Conservation (phyloP, 2,113 vertebrate genomes). For the Neodontobutis hainanensis region DNA sequence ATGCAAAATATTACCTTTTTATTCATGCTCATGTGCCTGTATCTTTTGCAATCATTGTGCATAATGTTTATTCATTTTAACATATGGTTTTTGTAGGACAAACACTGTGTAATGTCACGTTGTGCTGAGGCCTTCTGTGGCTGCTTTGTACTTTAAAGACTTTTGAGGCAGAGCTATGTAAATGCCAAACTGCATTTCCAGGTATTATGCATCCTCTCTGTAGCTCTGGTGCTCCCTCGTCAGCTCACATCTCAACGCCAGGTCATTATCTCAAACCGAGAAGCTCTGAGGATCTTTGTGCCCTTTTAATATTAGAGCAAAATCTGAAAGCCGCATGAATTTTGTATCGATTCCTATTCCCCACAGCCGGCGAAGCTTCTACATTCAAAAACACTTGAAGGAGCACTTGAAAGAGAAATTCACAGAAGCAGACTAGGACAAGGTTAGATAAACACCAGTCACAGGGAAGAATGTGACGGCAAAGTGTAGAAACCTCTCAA, state of each 20-base stretch:
- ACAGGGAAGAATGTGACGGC: not conserved
- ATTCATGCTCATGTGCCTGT: no score
- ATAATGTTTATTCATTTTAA: no score
- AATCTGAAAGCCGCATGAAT: slow-evolving; percentile 50
- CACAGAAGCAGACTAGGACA: slow-evolving; percentile 2
- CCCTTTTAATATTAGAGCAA: slow-evolving; percentile 59
- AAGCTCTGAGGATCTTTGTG: slow-evolving; percentile 32
- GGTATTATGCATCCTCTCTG: not conserved
- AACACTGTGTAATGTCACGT: not conserved
- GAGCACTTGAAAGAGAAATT: not conserved
- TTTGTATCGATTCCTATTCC: slow-evolving; percentile 41
- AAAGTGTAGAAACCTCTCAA: not conserved
- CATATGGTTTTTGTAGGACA: no score
- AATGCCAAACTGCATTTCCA: not conserved
- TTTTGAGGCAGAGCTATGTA: not conserved
- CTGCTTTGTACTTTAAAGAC: not conserved
- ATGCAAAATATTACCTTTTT: no score
- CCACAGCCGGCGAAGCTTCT: not conserved
- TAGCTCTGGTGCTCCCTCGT: not conserved
- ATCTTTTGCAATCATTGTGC: no score
- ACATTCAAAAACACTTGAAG: slow-evolving; percentile 28
- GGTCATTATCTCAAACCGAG: slow-evolving; percentile 53
- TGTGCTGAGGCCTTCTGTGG: not conserved
- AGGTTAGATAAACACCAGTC: slow-evolving; percentile 35
- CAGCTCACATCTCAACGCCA: slow-evolving; percentile 25